Conservation (phyloP, 2,888 invertebrate genomes). For the Phymatocera aterrima region DNA sequence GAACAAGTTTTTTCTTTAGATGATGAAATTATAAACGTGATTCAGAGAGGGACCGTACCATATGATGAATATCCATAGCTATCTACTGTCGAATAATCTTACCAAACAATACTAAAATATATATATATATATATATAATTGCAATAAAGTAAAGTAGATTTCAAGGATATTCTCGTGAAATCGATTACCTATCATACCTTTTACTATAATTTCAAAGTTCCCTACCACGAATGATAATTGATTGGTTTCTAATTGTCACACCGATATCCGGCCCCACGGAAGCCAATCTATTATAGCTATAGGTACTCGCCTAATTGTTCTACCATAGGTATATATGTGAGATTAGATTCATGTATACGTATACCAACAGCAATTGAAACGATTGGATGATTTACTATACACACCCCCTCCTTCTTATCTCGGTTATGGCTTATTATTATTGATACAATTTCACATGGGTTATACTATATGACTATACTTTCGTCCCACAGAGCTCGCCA, state of each 20-base stretch:
- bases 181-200: not conserved
- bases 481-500: not conserved
- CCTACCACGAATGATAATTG: not conserved
- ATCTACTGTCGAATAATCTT: too few species aligned
- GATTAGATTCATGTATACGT: too few species aligned
- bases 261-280: not conserved
- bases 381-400: not conserved
- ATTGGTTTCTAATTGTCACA: not conserved
- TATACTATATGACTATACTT: not conserved
- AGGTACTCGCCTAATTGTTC: too few species aligned
- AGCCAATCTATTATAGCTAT: not conserved
- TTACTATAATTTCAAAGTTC: not conserved
- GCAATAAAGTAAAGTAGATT: too few species aligned
- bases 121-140: too few species aligned
- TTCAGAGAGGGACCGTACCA: too few species aligned
- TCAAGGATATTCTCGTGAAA: not conserved
- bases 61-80: too few species aligned
- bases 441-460: constrained; percentile 1
- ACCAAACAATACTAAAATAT: too few species aligned
- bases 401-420: not conserved
- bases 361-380: not conserved
- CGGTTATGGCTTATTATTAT: not conserved
- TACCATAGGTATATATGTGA: too few species aligned
- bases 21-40: too few species aligned
- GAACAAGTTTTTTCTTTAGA: too few species aligned